Conservation (phyloP, 1,140 invertebrate genomes). For the Ceratosolen solmsi region DNA sequence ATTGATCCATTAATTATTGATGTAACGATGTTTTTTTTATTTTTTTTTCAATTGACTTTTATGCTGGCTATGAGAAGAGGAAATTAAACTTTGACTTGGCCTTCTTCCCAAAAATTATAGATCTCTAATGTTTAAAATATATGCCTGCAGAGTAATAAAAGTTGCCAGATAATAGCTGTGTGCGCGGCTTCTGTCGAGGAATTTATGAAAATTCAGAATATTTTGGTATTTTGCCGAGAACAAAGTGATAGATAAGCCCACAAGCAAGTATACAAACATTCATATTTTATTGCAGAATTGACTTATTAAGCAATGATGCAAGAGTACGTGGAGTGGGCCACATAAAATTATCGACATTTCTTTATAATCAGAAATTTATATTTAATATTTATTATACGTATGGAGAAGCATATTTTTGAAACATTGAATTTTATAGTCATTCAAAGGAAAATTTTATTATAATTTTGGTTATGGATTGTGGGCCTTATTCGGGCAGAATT, state of each 20-base stretch:
- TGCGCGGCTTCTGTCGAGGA: neutral
- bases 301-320: neutral
- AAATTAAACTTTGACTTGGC: slow-evolving; percentile 37
- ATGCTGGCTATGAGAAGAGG: slow-evolving; percentile 25
- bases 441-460: too few relatives aligned
- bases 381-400: too few relatives aligned
- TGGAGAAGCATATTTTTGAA: too few relatives aligned
- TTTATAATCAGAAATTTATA: too few relatives aligned
- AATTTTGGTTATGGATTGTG: too few relatives aligned
- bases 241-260: neutral
- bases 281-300: neutral
- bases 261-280: neutral
- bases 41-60: neutral
- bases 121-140: neutral
- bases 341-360: too few relatives aligned
- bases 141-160: neutral
- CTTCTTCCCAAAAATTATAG: slow-evolving; percentile 4
- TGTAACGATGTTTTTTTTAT: neutral
- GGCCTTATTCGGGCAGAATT: too few relatives aligned
- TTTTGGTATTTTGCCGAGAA: neutral
- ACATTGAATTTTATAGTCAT: too few relatives aligned
- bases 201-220: slow-evolving; percentile 6
- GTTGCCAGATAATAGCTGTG: neutral
- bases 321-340: too few relatives aligned
- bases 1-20: neutral